phyloP scores from a whole-genome alignment of 2,888 invertebrate genomes.

The Ophion ellenae region DNA sequence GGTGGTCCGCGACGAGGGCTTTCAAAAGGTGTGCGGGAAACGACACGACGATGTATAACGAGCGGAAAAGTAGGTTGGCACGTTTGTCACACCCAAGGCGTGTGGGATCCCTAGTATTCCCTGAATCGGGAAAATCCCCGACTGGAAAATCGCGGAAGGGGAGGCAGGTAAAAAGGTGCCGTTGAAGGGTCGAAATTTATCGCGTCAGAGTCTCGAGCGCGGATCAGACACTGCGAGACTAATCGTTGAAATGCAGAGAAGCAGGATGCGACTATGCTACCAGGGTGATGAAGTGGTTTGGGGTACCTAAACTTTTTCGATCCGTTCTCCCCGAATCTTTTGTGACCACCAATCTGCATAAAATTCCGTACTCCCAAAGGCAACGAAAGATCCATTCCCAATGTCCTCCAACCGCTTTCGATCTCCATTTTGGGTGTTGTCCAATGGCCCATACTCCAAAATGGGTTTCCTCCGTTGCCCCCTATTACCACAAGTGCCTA shows the following conservation, averaged over 20 bases:
- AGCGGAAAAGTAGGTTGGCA: slow-evolving; percentile 46
- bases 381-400: neutral
- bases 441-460: neutral
- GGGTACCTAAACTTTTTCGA: neutral
- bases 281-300: neutral
- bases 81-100: slow-evolving; percentile 50
- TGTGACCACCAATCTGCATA: neutral
- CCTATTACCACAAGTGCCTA: too few relatives aligned
- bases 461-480: too few relatives aligned
- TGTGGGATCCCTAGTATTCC: slow-evolving; percentile 35
- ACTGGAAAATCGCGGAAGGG: neutral
- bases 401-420: neutral
- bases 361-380: neutral
- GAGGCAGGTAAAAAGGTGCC: slow-evolving; percentile 39
- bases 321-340: neutral
- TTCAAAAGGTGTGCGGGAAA: neutral
- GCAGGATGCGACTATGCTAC: too few relatives aligned
- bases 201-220: neutral
- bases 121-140: slow-evolving; percentile 42
- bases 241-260: slow-evolving; percentile 35
- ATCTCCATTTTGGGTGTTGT: neutral
- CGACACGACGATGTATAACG: slow-evolving; percentile 15
- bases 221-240: slow-evolving; percentile 39
- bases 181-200: slow-evolving; percentile 8
- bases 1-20: slow-evolving; percentile 6